Evolutionary conservation across 1,140 invertebrate genomes (phyloP), one percentile per base, ranked within the genome.

Genomic region (Trichonephila clavipes): DNA sequence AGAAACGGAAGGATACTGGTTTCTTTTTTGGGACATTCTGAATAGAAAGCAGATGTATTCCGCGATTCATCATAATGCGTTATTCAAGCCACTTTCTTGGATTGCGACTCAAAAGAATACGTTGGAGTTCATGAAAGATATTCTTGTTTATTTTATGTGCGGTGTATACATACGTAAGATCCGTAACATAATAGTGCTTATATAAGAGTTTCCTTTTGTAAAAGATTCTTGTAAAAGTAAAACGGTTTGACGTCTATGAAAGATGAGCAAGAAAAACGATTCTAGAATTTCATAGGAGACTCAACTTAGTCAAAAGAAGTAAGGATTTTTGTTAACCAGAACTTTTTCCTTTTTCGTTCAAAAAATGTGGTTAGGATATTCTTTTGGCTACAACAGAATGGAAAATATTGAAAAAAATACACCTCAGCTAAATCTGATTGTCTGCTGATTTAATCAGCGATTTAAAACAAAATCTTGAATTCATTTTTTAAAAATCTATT

Each of bases 61-160:
- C 82, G n/a, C 24, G 82, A 59, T 58, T 83, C 82, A 83, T 83
- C 82, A 83, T 83, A 83, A 83, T 83, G 82, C 51, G 82, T 51
- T 83, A 83, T 83, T 83, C 82, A 58, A 83, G 51, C 44, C 82
- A 83, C 82, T 83, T 83, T 83, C 51, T 24, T 83, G 82, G 82
- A 83, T 83, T 58, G 44, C n/a, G 51, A 59, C 82, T 58, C 19
- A 58, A 83, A 83, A 83, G 82, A 83, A 83, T 83, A 83, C 12
- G 44, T 51, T 28, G 24, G 40, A 24, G 51, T 34, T 34, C 18
- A 40, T 18, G 14, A n/a, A 77, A 77, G 24, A 34, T 28, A 77
- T 77, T 77, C 34, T 77, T 77, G 18, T 34, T 77, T 34, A 12
- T 34, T 34, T 24, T 34, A 34, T 18, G 34, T 18, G 34, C 3